These are phyloP conservation scores for Botia almorhae DNA, from an alignment of 2,797 vertebrate genomes.

Conservation along the genomic window DNA sequence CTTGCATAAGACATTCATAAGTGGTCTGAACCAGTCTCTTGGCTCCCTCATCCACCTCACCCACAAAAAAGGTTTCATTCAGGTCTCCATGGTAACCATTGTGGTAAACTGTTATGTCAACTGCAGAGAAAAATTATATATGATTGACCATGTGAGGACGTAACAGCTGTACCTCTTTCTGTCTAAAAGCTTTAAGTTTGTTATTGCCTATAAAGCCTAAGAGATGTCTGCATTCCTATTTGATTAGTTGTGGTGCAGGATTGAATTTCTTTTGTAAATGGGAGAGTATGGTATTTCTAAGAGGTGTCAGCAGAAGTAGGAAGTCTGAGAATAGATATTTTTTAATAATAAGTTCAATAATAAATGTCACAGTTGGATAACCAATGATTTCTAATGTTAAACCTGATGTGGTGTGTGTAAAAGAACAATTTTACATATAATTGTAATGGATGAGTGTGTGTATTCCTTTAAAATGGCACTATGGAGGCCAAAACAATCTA, in stretches of 20 bases:
- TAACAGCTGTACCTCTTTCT: conserved; percentile 15
- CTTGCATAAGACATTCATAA: conserved; percentile 98
- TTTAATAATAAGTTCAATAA: background rate
- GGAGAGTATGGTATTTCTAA: too few relatives aligned
- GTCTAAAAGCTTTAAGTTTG: background rate
- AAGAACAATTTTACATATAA: background rate
- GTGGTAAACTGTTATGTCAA: conserved; percentile 98
- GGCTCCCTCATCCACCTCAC: conserved; percentile 92
- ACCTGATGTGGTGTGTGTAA: background rate
- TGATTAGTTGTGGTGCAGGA: background rate
- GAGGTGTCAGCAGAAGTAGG: background rate
- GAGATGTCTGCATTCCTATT: background rate
- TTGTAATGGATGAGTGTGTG: background rate
- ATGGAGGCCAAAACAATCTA: background rate
- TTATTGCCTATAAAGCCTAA: conserved; percentile 5
- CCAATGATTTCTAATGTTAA: too few relatives aligned
- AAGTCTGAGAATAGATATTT: too few relatives aligned
- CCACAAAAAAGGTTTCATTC: conserved; percentile 96
- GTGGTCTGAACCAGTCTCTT: conserved; percentile 94
- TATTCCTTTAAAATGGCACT: background rate
- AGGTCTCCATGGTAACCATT: conserved; percentile 98
- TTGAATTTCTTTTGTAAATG: background rate
- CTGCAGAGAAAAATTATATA: conserved; percentile 69
- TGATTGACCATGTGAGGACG: conserved; percentile 6
- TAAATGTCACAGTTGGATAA: too few relatives aligned